These are phyloP conservation scores for Enteromius viviparus DNA, from an alignment of 2,797 vertebrate genomes.

Conservation along the genomic window DNA sequence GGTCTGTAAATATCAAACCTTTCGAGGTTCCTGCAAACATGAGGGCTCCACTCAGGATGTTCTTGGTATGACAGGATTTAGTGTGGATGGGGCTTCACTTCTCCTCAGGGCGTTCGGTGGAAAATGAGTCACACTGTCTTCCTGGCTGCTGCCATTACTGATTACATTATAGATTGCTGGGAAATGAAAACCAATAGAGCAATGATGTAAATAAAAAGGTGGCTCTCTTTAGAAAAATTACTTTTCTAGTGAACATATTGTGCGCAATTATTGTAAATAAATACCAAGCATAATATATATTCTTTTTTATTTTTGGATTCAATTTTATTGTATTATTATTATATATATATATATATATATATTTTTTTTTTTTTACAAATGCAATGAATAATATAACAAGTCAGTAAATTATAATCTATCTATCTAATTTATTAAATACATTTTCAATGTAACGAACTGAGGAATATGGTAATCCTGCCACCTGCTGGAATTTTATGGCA, in stretches of 20 bases:
- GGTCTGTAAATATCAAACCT: slow-evolving; percentile 40
- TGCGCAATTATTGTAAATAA: not conserved
- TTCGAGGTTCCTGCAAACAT: slow-evolving; percentile 30
- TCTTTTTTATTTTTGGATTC: not conserved
- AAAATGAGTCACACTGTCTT: slow-evolving; percentile 49
- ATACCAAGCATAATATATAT: not conserved
- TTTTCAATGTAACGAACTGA: not conserved
- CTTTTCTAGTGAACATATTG: not conserved
- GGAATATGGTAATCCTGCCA: not conserved
- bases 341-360: no score
- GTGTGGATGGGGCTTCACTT: slow-evolving; percentile 25
- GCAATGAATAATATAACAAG: not conserved
- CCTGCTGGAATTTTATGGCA: slow-evolving; percentile 2
- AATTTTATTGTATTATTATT: not conserved
- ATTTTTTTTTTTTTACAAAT: not conserved
- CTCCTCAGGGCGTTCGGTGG: slow-evolving; percentile 9
- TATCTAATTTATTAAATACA: not conserved
- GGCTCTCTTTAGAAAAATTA: not conserved
- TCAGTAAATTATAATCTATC: not conserved
- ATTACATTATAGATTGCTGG: slow-evolving; percentile 37
- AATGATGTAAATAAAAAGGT: slow-evolving; percentile 17
- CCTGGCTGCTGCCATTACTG: slow-evolving; percentile 16
- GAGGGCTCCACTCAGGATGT: slow-evolving; percentile 39
- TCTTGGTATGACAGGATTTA: not conserved
- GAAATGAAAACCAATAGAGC: slow-evolving; percentile 31